Percentiles rank a stretch among this genome's conserved stretches.
Evolutionary conservation across 2,113 vertebrate species (phyloP).

Genomic region (Serilophus lunatus): DNA sequence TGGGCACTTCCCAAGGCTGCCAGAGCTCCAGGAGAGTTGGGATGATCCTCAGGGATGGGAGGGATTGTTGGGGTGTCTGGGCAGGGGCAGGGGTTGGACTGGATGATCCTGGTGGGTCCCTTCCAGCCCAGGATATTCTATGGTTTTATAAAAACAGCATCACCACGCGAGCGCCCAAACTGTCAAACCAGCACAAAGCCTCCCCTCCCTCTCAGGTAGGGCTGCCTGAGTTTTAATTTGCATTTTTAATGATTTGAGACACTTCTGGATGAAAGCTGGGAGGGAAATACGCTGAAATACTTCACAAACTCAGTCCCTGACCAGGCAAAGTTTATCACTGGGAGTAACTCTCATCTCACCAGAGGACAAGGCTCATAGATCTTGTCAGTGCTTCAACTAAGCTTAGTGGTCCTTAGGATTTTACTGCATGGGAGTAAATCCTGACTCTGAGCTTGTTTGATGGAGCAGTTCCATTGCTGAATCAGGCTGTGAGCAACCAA

Average conservation of each 20-base stretch:
- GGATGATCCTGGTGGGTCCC: not conserved
- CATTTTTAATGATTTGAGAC: not conserved
- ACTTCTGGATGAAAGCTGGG: not conserved
- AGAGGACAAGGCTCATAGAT: not conserved
- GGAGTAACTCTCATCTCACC: not conserved
- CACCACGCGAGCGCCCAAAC: not conserved
- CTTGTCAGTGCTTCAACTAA: not conserved
- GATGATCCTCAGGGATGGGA: not conserved
- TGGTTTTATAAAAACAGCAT: not conserved
- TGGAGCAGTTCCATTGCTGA: not conserved
- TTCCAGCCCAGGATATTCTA: not conserved
- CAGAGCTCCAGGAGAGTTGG: not conserved
- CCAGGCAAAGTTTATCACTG: not conserved
- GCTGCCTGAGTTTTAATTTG: not conserved
- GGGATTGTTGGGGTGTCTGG: not conserved
- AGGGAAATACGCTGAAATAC: not conserved
- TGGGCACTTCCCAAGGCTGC: not conserved
- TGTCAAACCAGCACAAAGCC: not conserved
- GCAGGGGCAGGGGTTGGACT: not conserved
- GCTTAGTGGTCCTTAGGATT: not conserved
- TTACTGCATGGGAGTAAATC: not conserved
- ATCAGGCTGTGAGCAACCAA: rapidly evolving
- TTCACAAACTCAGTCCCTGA: not conserved
- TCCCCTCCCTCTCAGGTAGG: not conserved
- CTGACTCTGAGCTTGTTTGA: not conserved